A percentile compares a stretch with the other conserved stretches of the same genome.
phyloP scores from a whole-genome alignment of 2,797 vertebrate genomes.

The Lepilemur septentrionalis region DNA sequence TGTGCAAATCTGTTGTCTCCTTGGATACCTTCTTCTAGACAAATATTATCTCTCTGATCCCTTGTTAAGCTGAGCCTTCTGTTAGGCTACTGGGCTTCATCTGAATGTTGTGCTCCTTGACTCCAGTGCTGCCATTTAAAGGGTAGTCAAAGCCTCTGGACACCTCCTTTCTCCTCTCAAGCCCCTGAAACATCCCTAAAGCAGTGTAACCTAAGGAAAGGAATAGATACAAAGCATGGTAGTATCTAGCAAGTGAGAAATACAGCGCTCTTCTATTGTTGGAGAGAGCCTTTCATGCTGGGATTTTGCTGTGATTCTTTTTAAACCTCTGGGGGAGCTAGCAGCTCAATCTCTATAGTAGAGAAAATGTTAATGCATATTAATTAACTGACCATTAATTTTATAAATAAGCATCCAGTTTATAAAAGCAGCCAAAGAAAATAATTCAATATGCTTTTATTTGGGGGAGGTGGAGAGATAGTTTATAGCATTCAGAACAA shows the following conservation, averaged over 20 bases:
- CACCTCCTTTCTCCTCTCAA: not conserved
- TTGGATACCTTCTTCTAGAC: not conserved
- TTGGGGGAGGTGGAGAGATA: too few species aligned
- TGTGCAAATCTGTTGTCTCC: not conserved
- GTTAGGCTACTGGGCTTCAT: not conserved
- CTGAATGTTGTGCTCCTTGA: not conserved
- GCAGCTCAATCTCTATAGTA: not conserved
- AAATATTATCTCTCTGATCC: slow-evolving; percentile 18
- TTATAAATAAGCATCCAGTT: not conserved
- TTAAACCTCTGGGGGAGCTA: not conserved
- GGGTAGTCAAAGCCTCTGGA: not conserved
- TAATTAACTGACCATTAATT: not conserved
- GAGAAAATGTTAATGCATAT: not conserved
- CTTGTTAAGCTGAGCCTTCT: not conserved
- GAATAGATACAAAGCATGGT: not conserved
- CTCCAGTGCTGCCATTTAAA: not conserved
- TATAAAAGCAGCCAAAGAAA: not conserved
- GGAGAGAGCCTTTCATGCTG: not conserved
- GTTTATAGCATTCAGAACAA: not conserved
- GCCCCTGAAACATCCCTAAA: not conserved
- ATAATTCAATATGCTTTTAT: not conserved
- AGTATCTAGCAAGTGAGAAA: not conserved
- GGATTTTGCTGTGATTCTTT: not conserved
- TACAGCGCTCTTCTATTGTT: not conserved
- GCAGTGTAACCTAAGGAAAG: not conserved